phyloP scores from a whole-genome alignment of 2,797 vertebrate species.

The Anabas testudineus region DNA sequence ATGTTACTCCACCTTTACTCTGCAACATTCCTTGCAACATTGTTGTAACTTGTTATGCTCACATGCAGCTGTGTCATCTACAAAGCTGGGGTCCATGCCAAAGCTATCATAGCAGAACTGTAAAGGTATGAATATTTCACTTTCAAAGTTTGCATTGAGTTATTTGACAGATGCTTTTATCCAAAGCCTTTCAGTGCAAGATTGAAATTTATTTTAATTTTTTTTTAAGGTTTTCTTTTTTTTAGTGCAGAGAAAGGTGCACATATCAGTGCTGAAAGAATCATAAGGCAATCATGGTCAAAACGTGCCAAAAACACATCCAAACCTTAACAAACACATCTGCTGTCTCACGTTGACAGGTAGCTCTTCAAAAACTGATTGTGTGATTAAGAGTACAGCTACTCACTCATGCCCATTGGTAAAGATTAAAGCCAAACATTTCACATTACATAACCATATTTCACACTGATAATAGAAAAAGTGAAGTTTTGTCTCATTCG shows the following conservation, averaged over 20 bases:
- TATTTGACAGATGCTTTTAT: no score
- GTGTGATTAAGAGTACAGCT: slow-evolving; percentile 24
- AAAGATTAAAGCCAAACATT: slow-evolving; percentile 19
- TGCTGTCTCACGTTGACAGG: background rate
- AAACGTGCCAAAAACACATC: background rate
- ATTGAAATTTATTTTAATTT: no score
- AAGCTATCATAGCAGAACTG: background rate
- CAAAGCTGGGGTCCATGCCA: background rate
- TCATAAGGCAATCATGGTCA: background rate
- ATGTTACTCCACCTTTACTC: slow-evolving; percentile 49
- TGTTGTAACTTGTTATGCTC: slow-evolving; percentile 49
- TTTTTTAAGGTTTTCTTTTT: no score
- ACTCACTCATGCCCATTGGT: slow-evolving; percentile 7
- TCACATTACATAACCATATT: background rate
- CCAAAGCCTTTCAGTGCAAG: no score
- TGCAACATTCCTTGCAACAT: slow-evolving; percentile 66
- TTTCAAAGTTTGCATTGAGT: no score
- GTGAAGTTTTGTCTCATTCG: background rate
- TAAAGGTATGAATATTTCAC: slow-evolving; percentile 1
- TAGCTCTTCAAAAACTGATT: slow-evolving; percentile 14
- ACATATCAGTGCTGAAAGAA: background rate
- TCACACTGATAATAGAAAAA: background rate
- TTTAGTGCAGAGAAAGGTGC: no score
- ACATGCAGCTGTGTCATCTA: slow-evolving; percentile 25
- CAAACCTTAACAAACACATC: background rate